A percentile compares a stretch with the other conserved stretches of the same genome.
phyloP scores from a whole-genome alignment of 2,113 vertebrate species.

The Lophius piscatorius region DNA sequence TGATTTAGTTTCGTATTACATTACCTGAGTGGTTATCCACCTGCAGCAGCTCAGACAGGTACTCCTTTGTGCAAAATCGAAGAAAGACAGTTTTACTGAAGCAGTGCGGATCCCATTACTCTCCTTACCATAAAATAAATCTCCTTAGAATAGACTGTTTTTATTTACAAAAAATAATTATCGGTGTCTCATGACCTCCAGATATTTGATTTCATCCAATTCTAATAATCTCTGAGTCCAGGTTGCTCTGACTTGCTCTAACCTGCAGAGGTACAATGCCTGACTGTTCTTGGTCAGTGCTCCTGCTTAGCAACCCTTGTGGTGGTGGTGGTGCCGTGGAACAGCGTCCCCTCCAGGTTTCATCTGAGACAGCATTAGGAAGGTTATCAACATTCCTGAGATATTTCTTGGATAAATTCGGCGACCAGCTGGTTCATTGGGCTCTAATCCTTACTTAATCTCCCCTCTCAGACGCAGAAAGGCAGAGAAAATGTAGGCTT shows the following conservation, averaged over 20 bases:
- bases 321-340: conserved; percentile 19
- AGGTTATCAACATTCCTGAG: conserved; percentile 68
- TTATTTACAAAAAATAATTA: background rate
- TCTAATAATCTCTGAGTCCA: background rate
- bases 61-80: conserved; percentile 71
- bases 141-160: background rate
- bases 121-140: background rate
- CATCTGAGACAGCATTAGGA: conserved; percentile 30
- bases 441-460: conserved; percentile 71
- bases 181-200: background rate
- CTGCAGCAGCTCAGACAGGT: conserved; percentile 72
- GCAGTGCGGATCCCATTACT: conserved; percentile 14
- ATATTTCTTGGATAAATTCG: conserved; percentile 74
- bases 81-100: conserved; percentile 19
- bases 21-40: conserved; percentile 79
- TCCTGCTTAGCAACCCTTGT: conserved; percentile 56
- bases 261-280: conserved; percentile 31
- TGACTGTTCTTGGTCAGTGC: conserved; percentile 3
- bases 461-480: conserved; percentile 38
- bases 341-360: conserved; percentile 68
- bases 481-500: conserved; percentile 38
- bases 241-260: conserved; percentile 18
- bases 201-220: background rate
- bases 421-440: conserved; percentile 63
- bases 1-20: conserved; percentile 79